Conservation (phyloP, 2,797 vertebrate genomes). For the Pseudomugil tenellus region DNA sequence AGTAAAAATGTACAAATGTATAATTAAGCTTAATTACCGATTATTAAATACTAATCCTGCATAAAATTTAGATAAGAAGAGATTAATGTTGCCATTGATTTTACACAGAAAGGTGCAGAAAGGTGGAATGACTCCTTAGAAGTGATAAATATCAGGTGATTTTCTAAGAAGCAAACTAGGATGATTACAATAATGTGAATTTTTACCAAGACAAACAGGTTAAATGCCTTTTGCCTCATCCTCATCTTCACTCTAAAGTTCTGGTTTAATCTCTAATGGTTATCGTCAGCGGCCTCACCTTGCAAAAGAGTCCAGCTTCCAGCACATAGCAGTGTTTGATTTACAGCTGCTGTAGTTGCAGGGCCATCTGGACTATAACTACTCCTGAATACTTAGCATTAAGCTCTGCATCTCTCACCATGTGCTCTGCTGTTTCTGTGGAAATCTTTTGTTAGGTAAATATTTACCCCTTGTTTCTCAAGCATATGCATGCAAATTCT, state of each 20-base stretch:
- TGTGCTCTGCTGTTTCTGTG: background rate
- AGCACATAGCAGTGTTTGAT: conserved; percentile 65
- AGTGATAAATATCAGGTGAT: conserved; percentile 1
- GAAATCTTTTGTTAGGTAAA: conserved; percentile 12
- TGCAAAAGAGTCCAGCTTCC: conserved; percentile 65
- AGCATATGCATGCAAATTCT: background rate
- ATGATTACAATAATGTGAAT: conserved; percentile 30
- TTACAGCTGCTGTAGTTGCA: conserved; percentile 73
- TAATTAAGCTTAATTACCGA: background rate
- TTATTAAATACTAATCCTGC: background rate
- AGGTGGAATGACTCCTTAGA: background rate
- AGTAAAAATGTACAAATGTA: background rate
- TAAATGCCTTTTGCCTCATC: conserved; percentile 35
- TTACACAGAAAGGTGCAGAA: background rate
- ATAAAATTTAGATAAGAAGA: background rate
- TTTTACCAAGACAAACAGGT: conserved; percentile 31
- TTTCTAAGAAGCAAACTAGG: conserved; percentile 6
- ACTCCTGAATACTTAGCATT: conserved; percentile 58
- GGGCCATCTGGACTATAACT: conserved; percentile 67
- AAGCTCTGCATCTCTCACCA: conserved; percentile 13
- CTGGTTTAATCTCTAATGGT: conserved; percentile 54
- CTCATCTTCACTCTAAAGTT: conserved; percentile 17
- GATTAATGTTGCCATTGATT: background rate
- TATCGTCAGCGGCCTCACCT: conserved; percentile 66
- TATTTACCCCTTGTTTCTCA: background rate